phyloP scores from a whole-genome alignment of 1,140 invertebrate species.

The Adelges cooleyi region DNA sequence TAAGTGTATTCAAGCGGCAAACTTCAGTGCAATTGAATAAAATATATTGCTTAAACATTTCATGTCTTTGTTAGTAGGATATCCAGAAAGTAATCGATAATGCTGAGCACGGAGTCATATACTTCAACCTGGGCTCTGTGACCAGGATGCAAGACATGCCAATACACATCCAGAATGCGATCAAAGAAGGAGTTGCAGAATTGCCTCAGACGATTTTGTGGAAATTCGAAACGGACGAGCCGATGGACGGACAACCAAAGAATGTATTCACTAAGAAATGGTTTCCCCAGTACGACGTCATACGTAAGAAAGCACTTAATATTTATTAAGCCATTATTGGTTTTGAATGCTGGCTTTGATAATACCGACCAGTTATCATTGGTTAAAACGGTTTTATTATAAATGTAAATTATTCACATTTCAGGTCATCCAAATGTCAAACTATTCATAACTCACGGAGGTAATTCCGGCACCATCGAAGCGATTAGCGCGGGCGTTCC shows the following conservation, averaged over 20 bases:
- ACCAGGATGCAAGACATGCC: conserved; percentile 32
- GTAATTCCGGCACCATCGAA: conserved; percentile 47
- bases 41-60: no score
- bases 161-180: conserved; percentile 35
- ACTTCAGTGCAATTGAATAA: no score
- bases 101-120: conserved; percentile 48
- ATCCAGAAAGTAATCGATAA: conserved; percentile 31
- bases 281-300: conserved; percentile 29
- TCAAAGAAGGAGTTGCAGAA: conserved; percentile 40
- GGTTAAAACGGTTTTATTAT: no score
- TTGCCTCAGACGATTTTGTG: conserved; percentile 43
- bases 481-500: conserved; percentile 46
- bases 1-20: no score
- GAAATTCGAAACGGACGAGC: conserved; percentile 39
- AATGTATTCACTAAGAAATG: conserved; percentile 37
- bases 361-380: no score
- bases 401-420: no score
- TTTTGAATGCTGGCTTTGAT: no score
- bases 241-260: background rate
- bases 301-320: conserved; percentile 15
- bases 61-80: conserved; percentile 25
- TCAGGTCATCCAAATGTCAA: conserved; percentile 41
- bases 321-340: no score
- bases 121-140: conserved; percentile 53
- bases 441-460: conserved; percentile 54